phyloP scores from a whole-genome alignment of 2,888 invertebrate species.

The Lottia scabra region DNA sequence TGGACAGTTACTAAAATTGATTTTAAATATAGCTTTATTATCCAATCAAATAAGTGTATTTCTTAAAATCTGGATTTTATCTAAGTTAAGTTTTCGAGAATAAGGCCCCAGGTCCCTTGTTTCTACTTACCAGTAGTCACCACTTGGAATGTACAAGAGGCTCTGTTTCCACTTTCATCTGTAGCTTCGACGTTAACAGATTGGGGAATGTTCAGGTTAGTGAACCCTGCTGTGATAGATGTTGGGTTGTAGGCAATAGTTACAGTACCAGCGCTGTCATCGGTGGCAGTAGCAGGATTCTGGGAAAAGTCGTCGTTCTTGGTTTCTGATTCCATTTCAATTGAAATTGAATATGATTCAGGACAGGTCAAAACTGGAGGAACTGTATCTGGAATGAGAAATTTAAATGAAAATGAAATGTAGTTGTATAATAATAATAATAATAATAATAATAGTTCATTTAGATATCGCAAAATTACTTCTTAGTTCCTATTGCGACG shows the following conservation, averaged over 20 bases:
- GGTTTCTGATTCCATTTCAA: slow-evolving; percentile 10
- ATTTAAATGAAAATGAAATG: background rate
- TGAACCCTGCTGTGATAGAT: slow-evolving; percentile 11
- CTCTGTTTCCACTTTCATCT: slow-evolving; percentile 96
- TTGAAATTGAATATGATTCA: background rate
- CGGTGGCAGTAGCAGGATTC: slow-evolving; percentile 19
- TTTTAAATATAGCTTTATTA: too few relatives aligned
- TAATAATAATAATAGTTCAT: too few relatives aligned
- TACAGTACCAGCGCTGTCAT: slow-evolving; percentile 24
- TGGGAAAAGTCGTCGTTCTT: background rate
- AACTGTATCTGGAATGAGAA: slow-evolving; percentile 41
- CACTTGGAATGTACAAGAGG: slow-evolving; percentile 95
- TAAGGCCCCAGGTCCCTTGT: too few relatives aligned
- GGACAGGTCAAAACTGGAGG: slow-evolving; percentile 44
- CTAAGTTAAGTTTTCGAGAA: too few relatives aligned
- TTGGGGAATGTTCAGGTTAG: slow-evolving; percentile 16
- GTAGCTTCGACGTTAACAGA: slow-evolving; percentile 93
- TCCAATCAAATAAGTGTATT: too few relatives aligned
- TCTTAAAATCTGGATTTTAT: too few relatives aligned
- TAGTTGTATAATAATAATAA: too few relatives aligned
- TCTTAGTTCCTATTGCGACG: too few relatives aligned
- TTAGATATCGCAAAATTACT: too few relatives aligned
- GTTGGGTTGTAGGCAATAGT: slow-evolving; percentile 21
- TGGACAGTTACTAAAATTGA: too few relatives aligned
- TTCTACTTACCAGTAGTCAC: slow-evolving; percentile 40